Evolutionary conservation across 2,113 vertebrate species (phyloP).

Genomic region (Falcunculus frontatus): DNA sequence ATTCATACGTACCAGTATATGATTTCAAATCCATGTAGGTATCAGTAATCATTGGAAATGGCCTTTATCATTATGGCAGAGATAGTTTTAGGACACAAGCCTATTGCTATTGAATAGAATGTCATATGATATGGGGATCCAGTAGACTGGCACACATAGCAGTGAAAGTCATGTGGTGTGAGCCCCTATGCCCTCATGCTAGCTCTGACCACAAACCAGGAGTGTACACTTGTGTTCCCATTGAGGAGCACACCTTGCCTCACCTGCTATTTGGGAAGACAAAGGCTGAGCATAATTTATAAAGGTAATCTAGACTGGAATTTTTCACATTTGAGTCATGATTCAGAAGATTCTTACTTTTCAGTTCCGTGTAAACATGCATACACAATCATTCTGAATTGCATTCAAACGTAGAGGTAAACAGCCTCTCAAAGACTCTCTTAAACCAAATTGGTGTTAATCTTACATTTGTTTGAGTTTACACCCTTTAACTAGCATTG

Average conservation of each 20-base stretch:
- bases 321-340: neutral
- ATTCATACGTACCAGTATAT: neutral
- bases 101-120: neutral
- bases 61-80: neutral
- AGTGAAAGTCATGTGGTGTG: neutral
- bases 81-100: neutral
- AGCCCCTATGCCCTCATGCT: neutral
- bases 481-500: neutral
- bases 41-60: neutral
- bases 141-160: neutral
- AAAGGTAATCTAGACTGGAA: neutral
- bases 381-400: neutral
- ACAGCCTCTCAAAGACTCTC: neutral
- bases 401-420: neutral
- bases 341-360: neutral
- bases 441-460: constrained; percentile 1
- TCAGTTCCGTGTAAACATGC: neutral
- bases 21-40: neutral
- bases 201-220: neutral
- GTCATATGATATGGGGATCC: neutral
- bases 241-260: neutral
- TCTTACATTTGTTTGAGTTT: constrained; percentile 27
- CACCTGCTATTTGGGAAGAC: neutral
- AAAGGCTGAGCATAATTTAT: neutral
- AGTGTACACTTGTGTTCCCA: neutral